Evolutionary conservation across 2,888 invertebrate species (phyloP), one percentile per base, ranked within the genome.

Genomic region (Lissonota sp.): DNA sequence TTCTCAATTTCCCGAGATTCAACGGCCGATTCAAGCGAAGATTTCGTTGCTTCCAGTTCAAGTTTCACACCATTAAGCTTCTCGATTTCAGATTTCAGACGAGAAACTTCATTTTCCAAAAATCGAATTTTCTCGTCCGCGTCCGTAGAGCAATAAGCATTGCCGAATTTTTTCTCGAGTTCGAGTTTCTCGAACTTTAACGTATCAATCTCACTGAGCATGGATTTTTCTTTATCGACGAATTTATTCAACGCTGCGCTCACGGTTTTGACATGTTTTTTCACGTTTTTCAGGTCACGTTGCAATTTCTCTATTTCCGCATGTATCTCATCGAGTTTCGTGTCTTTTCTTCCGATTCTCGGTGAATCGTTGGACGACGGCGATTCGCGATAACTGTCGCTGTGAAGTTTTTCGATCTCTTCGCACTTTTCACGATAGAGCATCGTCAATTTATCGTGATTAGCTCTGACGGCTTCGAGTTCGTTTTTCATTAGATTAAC

Each of bases 381-480:
- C 2, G 62, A 62, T 37, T 82, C 85, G 10, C 79, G 73, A 0
- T 63, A 14, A 4, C 79, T 66, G 10, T 51, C 51, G 37, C 83
- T 83, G 0, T 89, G 87, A 7, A 90, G 60, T 51, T 85, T 87
- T 40, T 90, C 90, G 1, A 90, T 76, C 49, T 90, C 90, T 0
- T 84, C 84, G 62, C 87, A 89, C 37, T 90, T 89, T 46, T 89
- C 87, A 39, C 87, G 84, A 51, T 89, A 88, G 5, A 87, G 82
- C 76, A 83, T 71, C 0, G 86, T 86, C 3, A 91, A 44, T 46
- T 86, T 85, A 0, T 85, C 84, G 51, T 89, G 87, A 57, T 88
- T 85, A 1, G 86, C 84, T 70, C 86, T 88, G 6, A 91, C 55
- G 10, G 74, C 83, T 57, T 90, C 87, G 7, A 91, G 55, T 53